phyloP scores from a whole-genome alignment of 2,888 invertebrate species.

The Agapostemon virescens region DNA sequence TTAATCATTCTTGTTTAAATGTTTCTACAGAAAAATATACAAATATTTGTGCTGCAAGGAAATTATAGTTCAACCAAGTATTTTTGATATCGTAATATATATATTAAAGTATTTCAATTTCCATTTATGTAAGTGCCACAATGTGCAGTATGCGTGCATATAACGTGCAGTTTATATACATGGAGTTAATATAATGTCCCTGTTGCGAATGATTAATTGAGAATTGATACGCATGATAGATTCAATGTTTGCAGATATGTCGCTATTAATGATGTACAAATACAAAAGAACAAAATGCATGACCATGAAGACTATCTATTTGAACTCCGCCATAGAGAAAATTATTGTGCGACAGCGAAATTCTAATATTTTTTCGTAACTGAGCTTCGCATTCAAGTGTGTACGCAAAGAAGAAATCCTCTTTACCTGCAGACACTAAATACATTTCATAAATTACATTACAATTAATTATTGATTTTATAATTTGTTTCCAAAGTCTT shows the following conservation, averaged over 20 bases:
- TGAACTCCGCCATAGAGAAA: background rate
- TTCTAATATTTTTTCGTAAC: background rate
- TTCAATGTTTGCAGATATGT: background rate
- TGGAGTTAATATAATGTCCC: background rate
- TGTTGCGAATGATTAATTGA: background rate
- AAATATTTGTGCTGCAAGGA: background rate
- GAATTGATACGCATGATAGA: background rate
- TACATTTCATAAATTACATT: background rate
- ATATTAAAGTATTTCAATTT: background rate
- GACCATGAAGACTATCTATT: background rate
- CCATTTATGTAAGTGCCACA: background rate
- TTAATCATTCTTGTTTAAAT: background rate
- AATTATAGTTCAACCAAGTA: background rate
- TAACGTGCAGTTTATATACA: background rate
- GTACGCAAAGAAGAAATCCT: background rate
- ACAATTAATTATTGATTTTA: background rate
- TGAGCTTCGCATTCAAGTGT: background rate
- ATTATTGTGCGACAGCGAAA: background rate
- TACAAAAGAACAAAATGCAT: conserved; percentile 5
- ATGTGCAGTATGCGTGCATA: no score
- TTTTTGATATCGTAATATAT: background rate
- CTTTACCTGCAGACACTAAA: background rate
- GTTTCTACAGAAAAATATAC: background rate
- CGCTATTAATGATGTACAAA: background rate
- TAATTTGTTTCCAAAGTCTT: background rate